Conservation (phyloP, 2,797 vertebrate species). For the Eulemur mongoz region DNA sequence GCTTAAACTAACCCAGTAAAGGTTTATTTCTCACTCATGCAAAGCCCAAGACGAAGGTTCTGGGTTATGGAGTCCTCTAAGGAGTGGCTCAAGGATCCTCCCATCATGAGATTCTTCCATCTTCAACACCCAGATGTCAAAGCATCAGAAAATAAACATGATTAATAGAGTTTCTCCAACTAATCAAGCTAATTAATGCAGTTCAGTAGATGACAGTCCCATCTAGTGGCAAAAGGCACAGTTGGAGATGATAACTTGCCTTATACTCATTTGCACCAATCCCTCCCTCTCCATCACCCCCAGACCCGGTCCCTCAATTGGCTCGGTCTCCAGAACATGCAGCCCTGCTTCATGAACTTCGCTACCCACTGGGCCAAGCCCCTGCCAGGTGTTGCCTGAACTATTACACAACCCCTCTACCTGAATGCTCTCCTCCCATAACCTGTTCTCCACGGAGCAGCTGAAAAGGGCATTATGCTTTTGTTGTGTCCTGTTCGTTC, state of each 20-base stretch:
- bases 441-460: neutral
- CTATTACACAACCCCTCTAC: neutral
- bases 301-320: accelerated
- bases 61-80: neutral
- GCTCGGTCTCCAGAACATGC: neutral
- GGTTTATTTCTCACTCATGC: neutral
- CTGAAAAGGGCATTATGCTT: neutral
- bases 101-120: neutral
- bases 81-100: neutral
- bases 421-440: no score
- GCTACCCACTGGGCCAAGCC: neutral
- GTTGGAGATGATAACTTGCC: neutral
- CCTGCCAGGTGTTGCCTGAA: accelerated
- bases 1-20: neutral
- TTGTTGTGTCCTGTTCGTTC: neutral
- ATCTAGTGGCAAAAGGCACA: neutral
- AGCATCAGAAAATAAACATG: neutral
- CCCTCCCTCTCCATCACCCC: neutral
- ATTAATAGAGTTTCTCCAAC: neutral
- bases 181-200: neutral
- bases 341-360: accelerated
- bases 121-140: neutral
- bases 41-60: neutral
- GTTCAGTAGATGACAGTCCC: neutral
- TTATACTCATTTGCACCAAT: neutral